Base-by-base conservation (phyloP, 2,888 invertebrate species). In the Andrena hattorfiana region DNA sequence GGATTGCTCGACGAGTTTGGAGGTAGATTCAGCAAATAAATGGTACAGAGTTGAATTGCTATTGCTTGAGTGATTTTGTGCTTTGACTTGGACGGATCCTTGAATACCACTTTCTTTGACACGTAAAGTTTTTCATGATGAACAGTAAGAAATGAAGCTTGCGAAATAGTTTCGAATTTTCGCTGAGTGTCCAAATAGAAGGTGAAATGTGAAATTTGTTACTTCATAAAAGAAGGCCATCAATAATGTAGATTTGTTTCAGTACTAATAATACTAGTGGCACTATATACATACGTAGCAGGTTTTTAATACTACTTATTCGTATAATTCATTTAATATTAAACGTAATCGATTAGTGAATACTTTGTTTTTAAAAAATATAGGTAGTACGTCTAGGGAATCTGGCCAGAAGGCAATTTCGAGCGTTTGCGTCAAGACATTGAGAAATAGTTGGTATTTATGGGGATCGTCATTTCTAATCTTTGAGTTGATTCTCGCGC, bases 401-500 rank as follows among this genome's bases (percentile, higher is more conserved):
- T 20, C 32, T 28, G 30, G 30, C 16, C 7, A n/a, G 28, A 30
- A 30, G 32, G n/a, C 16, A 13, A 54, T 62, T n/a, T 60, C 2
- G 28, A 28, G 64, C 26, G 26, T n/a, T 51, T 26, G 23, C 56
- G 56, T 26, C 13, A 42, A 26, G 16, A 23, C 10, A 32, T 60
- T 10, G 28, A 13, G 2, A 35, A 10, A 73, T 73, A 23, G 42
- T 42, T 5, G 42, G 42, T 16, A 42, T 42, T 23, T 62, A 8
- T 6, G 35, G 4, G 30, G 16, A 63, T 32, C 28, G 42, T 42
- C 35, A 60, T 66, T 56, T 71, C 42, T 62, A 70, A 79, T 64
- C 35, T 69, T 42, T 54, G 48, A 6, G 23, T 32, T 23, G 63
- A 77, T 77, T 59, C 66, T 81, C 56, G 59, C 66, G 69, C 62